These are phyloP conservation scores for Bungarus multicinctus DNA, from an alignment of 2,113 vertebrate genomes.

Conservation along the genomic window DNA sequence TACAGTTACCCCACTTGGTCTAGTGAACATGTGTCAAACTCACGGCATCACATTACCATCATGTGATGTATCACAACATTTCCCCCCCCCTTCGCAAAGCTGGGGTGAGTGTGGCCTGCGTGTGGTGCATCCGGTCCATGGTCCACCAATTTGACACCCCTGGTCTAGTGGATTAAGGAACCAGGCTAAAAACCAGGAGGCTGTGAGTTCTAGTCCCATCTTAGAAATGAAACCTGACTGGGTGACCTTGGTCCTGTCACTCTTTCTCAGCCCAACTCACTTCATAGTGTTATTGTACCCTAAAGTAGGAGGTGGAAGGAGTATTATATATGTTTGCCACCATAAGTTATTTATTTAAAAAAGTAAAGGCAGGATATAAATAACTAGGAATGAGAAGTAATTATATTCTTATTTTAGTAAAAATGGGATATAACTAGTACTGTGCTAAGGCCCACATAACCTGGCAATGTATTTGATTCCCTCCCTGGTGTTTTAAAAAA, in stretches of 20 bases:
- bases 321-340: background rate
- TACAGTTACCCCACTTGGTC: background rate
- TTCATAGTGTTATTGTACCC: background rate
- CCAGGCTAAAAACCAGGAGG: background rate
- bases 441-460: no score
- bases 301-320: background rate
- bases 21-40: background rate
- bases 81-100: no score
- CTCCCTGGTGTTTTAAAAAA: background rate
- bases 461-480: background rate
- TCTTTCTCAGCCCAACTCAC: background rate
- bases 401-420: background rate
- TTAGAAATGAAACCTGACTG: background rate
- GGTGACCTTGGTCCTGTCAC: background rate
- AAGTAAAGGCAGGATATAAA: background rate
- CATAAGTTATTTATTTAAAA: background rate
- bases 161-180: background rate
- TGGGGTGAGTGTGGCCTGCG: no score
- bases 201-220: background rate
- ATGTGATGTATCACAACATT: no score
- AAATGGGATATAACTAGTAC: background rate
- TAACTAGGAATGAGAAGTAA: background rate
- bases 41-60: no score
- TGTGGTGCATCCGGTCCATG: no score
- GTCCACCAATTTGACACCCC: no score